Evolutionary conservation across 2,888 invertebrate genomes (phyloP), one percentile per base, ranked within the genome.

Genomic region (Himalopsyche tibetana): DNA sequence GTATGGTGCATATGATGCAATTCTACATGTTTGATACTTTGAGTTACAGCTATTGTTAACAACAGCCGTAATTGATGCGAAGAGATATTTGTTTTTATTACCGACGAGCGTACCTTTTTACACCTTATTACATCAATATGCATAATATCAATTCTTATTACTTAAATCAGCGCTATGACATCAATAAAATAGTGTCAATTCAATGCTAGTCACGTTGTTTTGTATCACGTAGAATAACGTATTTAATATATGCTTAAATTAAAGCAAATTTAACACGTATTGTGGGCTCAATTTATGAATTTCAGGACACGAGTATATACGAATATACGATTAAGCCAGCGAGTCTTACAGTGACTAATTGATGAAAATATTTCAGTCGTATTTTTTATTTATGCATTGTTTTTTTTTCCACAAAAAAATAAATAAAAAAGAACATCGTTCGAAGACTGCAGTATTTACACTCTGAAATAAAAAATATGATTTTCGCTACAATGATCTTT

Each of bases 191-290:
- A 38, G 42, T 80, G 42, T 40, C 42, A 40, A 38, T 80, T 36
- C 80, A 80, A 40, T 38, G 80, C 80, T 19, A 80, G 80, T 80
- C 80, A 80, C 80, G 80, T 80, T 80, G 80, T 36, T 80, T 38
- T 8, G 28, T 28, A 63, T 63, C 63, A 63, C 63, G 19, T 63
- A 63, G 63, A 63, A 63, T 63, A 63, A 2, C 63, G 6, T 63
- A 63, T 63, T 63, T 63, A 63, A 63, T 63, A 63, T 63, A 19
- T 56, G 63, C 63, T 63, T 63, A 19, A 63, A 63, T 63, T 63
- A 63, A 28, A 19, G 63, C 63, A 56, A 56, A 56, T n/a, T n/a
- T 56, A 5, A 56, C 56, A 56, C n/a, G 56, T 56, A 56, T n/a
- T 56, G 19, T 56, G 17, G 56, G n/a, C 56, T 56, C 56, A 56